A percentile compares a stretch with the other conserved stretches of the same genome.
Conservation (phyloP, 2,113 vertebrate species). For the Natator depressus region DNA sequence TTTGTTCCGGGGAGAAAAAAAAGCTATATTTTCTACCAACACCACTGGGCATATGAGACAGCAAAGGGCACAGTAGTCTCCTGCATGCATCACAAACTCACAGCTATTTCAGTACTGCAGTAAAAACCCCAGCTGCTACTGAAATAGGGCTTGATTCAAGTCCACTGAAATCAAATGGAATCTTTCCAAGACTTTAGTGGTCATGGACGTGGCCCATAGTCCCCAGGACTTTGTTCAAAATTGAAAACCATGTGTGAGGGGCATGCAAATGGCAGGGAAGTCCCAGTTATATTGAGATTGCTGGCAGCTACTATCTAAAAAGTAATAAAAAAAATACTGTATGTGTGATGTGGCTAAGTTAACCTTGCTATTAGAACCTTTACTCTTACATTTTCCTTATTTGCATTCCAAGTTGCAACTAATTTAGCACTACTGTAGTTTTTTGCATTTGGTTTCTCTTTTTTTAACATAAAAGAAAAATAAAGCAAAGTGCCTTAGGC, state of each 20-base stretch:
- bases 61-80: neutral
- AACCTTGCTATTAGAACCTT: neutral
- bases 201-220: neutral
- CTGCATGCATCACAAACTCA: neutral
- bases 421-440: neutral
- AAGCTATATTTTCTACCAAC: neutral
- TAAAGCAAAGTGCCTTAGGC: neutral
- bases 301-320: neutral
- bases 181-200: neutral
- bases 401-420: neutral
- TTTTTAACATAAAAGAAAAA: neutral
- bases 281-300: neutral
- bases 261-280: neutral
- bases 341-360: neutral
- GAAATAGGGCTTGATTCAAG: neutral
- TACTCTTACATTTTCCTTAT: neutral
- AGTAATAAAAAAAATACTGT: neutral
- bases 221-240: neutral
- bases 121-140: neutral
- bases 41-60: neutral
- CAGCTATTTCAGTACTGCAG: neutral
- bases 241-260: neutral
- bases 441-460: neutral
- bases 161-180: neutral
- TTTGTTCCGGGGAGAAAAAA: neutral